Base-by-base conservation (phyloP, 1,140 invertebrate genomes). In the Brachionus calyciflorus region DNA sequence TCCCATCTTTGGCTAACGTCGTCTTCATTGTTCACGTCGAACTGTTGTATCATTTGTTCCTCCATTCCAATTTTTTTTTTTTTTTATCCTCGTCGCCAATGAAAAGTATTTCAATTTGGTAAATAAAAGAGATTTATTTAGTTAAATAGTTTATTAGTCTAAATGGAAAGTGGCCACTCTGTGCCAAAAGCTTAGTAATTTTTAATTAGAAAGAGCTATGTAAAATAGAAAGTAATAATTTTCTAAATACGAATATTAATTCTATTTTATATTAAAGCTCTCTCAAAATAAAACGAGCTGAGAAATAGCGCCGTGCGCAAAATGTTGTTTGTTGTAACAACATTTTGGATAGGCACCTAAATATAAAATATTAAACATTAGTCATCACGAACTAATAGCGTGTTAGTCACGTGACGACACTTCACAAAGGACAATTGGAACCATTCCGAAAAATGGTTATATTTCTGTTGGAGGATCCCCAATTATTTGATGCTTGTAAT, bases 391-490 rank as follows among this genome's bases (percentile, higher is more conserved):
- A 7, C 17, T 51, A 21, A 51, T 21, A 51, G 48, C 24, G 10
- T 51, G 48, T 51, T 51, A 51, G 48, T 51, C 48, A 51, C 48
- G 48, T 51, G 48, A 51, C 48, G 48, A 51, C 48, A 51, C 48
- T 51, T 51, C 48, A 51, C n/a, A n/a, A n/a, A n/a, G n/a, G n/a
- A n/a, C n/a, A n/a, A n/a, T n/a, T n/a, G n/a, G n/a, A n/a, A n/a
- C n/a, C n/a, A n/a, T n/a, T n/a, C n/a, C n/a, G n/a, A n/a, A n/a
- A n/a, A n/a, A n/a, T n/a, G n/a, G n/a, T n/a, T n/a, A n/a, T n/a
- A n/a, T n/a, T n/a, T n/a, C n/a, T n/a, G n/a, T n/a, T n/a, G n/a
- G n/a, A n/a, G n/a, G n/a, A n/a, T n/a, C n/a, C n/a, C n/a, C n/a
- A n/a, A n/a, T n/a, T n/a, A n/a, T n/a, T n/a, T n/a, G n/a, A n/a